Evolutionary conservation across 2,797 vertebrate species (phyloP).

Genomic region (Ceryle rudis): DNA sequence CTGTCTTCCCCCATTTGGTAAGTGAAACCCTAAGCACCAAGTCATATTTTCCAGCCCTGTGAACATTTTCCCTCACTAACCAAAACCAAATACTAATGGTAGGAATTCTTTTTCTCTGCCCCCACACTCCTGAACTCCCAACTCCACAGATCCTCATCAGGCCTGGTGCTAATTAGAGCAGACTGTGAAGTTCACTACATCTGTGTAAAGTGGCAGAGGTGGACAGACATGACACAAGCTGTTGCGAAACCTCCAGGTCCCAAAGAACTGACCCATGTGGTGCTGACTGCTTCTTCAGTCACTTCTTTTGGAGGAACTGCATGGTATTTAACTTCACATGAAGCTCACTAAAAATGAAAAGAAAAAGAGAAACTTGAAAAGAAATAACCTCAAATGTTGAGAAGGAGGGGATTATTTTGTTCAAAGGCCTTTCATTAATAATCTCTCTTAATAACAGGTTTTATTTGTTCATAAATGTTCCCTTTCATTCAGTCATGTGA

Average conservation of each 20-base stretch:
- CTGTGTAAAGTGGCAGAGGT: background rate
- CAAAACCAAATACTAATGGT: background rate
- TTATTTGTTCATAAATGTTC: slow-evolving; percentile 36
- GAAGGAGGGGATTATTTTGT: background rate
- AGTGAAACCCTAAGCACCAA: background rate
- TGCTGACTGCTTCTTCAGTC: background rate
- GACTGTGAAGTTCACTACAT: background rate
- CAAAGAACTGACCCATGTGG: background rate
- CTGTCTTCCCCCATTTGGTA: background rate
- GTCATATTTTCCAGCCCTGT: slow-evolving; percentile 30
- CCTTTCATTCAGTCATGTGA: slow-evolving; percentile 45
- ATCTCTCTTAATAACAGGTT: slow-evolving; percentile 37
- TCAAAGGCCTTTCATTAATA: slow-evolving; percentile 6
- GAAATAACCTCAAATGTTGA: background rate
- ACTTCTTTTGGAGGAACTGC: background rate
- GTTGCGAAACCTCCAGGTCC: background rate
- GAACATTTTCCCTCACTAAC: background rate
- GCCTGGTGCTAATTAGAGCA: background rate
- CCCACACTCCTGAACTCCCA: background rate
- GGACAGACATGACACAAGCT: background rate
- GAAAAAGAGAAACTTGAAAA: background rate
- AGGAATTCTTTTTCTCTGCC: background rate
- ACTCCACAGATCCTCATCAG: background rate
- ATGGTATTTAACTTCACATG: background rate
- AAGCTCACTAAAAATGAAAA: background rate